Conservation (phyloP, 2,113 vertebrate genomes). For the Marmota monax region DNA sequence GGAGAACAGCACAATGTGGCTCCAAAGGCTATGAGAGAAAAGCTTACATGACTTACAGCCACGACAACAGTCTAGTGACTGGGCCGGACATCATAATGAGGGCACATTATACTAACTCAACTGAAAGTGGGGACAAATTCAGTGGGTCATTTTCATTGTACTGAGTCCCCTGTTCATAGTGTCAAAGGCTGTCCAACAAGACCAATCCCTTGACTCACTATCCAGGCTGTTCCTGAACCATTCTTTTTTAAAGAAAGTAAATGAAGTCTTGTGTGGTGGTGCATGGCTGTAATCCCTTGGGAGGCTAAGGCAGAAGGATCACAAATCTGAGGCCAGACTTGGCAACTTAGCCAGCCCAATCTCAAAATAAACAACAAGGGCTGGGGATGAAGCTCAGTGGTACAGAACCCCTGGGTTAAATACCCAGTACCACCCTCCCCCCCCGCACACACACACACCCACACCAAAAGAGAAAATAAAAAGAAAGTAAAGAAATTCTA, state of each 20-base stretch:
- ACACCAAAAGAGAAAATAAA: neutral
- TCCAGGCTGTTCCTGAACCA: neutral
- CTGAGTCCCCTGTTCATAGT: accelerated
- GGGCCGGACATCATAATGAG: accelerated
- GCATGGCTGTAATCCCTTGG: neutral
- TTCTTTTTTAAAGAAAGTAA: neutral
- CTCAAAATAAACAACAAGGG: neutral
- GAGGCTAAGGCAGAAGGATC: neutral
- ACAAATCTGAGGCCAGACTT: neutral
- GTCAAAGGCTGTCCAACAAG: no score
- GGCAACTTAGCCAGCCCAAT: neutral
- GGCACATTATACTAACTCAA: accelerated
- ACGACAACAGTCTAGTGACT: neutral
- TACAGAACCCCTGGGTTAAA: neutral
- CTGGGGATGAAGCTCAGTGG: neutral
- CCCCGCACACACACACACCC: no score
- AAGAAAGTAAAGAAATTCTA: neutral
- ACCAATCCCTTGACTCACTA: neutral
- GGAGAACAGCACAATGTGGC: accelerated
- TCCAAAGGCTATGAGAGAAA: accelerated
- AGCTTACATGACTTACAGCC: neutral
- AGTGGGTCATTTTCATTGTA: neutral
- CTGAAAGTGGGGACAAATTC: accelerated
- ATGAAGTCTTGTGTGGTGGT: neutral
- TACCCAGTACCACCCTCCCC: neutral